Conservation (phyloP, 1,140 invertebrate genomes). For the Penaeus chinensis region DNA sequence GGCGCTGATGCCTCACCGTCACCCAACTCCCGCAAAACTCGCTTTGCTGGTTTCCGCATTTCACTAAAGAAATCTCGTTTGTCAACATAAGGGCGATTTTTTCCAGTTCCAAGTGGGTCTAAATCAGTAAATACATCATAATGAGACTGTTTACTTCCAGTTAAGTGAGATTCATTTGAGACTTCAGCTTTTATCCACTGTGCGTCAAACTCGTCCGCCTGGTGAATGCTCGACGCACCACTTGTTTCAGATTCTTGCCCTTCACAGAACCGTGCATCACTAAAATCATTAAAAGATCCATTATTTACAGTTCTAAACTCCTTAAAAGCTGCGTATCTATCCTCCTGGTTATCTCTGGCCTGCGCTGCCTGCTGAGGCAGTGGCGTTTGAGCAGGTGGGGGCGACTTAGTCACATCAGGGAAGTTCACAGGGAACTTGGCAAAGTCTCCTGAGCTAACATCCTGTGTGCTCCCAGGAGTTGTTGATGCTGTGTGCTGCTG, state of each 20-base stretch:
- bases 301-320: constrained; percentile 55
- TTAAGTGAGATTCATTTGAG: background rate
- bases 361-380: constrained; percentile 35
- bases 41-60: constrained; percentile 57
- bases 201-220: constrained; percentile 65
- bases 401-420: constrained; percentile 48
- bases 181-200: constrained; percentile 72
- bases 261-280: constrained; percentile 49
- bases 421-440: constrained; percentile 63
- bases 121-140: constrained; percentile 84
- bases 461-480: constrained; percentile 29
- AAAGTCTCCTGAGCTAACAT: constrained; percentile 47
- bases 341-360: constrained; percentile 43
- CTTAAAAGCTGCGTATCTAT: constrained; percentile 63
- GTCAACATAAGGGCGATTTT: constrained; percentile 90
- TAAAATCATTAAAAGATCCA: constrained; percentile 59
- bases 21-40: constrained; percentile 55
- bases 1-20: constrained; percentile 62
- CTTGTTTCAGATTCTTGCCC: constrained; percentile 41
- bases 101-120: constrained; percentile 89
- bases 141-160: constrained; percentile 39
- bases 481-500: constrained; percentile 34
- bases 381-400: constrained; percentile 57
- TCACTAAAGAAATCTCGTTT: constrained; percentile 88
- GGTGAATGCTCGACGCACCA: constrained; percentile 46